These are phyloP conservation scores for Anthrax anthrax DNA, from an alignment of 2,888 invertebrate genomes.

Conservation along the genomic window DNA sequence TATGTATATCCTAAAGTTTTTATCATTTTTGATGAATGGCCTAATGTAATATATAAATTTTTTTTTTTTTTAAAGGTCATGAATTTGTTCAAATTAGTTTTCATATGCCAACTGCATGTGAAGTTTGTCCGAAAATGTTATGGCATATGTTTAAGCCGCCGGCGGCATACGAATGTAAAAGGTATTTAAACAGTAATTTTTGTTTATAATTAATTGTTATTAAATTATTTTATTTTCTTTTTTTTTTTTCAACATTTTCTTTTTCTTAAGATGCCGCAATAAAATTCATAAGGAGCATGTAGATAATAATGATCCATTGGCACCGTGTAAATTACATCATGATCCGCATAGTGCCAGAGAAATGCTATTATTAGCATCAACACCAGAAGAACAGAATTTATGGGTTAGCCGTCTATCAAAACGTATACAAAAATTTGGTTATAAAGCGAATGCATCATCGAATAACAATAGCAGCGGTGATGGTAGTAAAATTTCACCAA, in stretches of 20 bases:
- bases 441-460: slow-evolving; percentile 63
- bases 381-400: slow-evolving; percentile 73
- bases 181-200: slow-evolving; percentile 29
- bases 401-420: slow-evolving; percentile 88
- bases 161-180: slow-evolving; percentile 90
- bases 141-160: slow-evolving; percentile 98
- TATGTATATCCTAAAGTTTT: too few species aligned
- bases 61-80: slow-evolving; percentile 46
- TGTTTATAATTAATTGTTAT: not conserved
- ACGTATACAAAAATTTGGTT: slow-evolving; percentile 85
- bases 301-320: slow-evolving; percentile 64
- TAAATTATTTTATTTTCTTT: not conserved
- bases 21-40: too few species aligned
- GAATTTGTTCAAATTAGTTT: slow-evolving; percentile 92
- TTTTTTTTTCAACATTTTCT: not conserved
- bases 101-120: slow-evolving; percentile 97
- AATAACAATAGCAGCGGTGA: slow-evolving; percentile 36
- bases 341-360: slow-evolving; percentile 91
- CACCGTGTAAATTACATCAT: slow-evolving; percentile 91
- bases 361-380: slow-evolving; percentile 74
- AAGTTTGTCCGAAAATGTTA: slow-evolving; percentile 90
- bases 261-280: slow-evolving; percentile 83
- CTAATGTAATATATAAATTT: not conserved
- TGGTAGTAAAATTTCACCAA: slow-evolving; percentile 59
- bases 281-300: slow-evolving; percentile 97